A percentile compares a stretch with the other conserved stretches of the same genome.
phyloP scores from a whole-genome alignment of 2,797 vertebrate species.

The Corythornis leucogaster region DNA sequence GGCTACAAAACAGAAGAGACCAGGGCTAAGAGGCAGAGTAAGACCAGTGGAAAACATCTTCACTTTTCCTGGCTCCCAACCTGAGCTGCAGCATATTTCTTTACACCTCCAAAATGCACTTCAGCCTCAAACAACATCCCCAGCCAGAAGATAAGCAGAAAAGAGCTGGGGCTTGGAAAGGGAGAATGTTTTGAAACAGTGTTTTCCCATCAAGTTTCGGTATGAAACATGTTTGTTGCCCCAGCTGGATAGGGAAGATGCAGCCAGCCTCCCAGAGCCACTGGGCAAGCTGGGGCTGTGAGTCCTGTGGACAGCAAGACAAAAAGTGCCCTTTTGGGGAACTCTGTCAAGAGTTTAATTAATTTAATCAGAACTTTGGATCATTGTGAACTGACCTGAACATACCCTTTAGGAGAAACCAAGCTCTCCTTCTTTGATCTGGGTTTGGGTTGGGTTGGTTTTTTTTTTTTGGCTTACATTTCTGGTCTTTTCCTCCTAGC shows the following conservation, averaged over 20 bases:
- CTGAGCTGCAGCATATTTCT: neutral
- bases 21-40: neutral
- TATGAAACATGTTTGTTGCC: neutral
- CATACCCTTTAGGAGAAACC: neutral
- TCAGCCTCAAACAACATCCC: neutral
- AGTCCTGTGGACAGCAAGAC: neutral
- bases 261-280: neutral
- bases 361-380: neutral
- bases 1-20: neutral
- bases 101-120: neutral
- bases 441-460: too few relatives aligned
- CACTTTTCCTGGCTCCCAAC: neutral
- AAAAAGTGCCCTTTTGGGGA: neutral
- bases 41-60: neutral
- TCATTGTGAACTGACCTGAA: neutral
- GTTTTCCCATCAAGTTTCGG: neutral
- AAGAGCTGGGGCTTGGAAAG: neutral
- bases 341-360: neutral
- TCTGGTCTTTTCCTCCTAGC: neutral
- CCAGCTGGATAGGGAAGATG: neutral
- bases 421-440: neutral
- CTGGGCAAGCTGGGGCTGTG: rapidly evolving
- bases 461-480: neutral
- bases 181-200: neutral
- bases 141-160: neutral